Evolutionary conservation across 2,888 invertebrate species (phyloP).

Genomic region (Campopleginae sp.): DNA sequence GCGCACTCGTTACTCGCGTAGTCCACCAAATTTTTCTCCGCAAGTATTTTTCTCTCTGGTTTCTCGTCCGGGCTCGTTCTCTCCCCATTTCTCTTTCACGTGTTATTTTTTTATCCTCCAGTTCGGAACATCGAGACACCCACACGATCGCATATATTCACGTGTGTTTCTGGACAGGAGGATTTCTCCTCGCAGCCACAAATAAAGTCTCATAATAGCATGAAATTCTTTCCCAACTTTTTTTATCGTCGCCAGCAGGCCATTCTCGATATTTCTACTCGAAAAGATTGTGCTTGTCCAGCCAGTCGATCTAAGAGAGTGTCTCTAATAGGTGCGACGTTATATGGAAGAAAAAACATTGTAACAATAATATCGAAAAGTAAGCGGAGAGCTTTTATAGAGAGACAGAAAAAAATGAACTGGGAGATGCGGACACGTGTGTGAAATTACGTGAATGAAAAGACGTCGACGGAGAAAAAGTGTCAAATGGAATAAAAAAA

Average conservation of each 20-base stretch:
- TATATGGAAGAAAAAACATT: constrained; percentile 43
- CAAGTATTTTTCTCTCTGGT: constrained; percentile 67
- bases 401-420: not conserved
- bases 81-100: constrained; percentile 37
- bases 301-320: constrained; percentile 44
- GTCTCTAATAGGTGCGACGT: constrained; percentile 64
- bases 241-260: not conserved
- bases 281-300: constrained; percentile 35
- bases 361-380: constrained; percentile 55
- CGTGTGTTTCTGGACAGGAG: constrained; percentile 18
- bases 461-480: constrained; percentile 11
- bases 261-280: constrained; percentile 6
- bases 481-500: not conserved
- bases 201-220: constrained; percentile 66
- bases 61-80: constrained; percentile 50
- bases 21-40: constrained; percentile 65
- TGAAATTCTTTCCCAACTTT: constrained; percentile 69
- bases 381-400: not conserved
- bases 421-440: constrained; percentile 7
- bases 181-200: constrained; percentile 53
- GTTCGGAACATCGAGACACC: not conserved
- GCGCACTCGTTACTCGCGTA: constrained; percentile 3
- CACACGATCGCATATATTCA: not conserved
- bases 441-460: constrained; percentile 29
- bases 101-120: constrained; percentile 29